Base-by-base conservation (phyloP, 2,797 vertebrate genomes). In the Acrossocheilus wenchowensis region DNA sequence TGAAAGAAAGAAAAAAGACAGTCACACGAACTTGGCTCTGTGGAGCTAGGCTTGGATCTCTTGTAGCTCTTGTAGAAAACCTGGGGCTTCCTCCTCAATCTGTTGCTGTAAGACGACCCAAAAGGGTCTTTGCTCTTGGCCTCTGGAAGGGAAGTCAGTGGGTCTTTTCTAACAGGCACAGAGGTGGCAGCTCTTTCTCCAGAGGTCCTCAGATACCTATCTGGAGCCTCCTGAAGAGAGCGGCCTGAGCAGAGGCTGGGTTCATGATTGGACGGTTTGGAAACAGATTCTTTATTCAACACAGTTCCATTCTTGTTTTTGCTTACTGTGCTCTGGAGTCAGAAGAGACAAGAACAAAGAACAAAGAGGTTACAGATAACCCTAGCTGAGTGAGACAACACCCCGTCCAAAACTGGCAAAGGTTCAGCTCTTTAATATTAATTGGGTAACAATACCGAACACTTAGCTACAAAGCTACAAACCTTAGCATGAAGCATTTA, bases 1-100 rank as follows among this genome's bases (percentile, higher is more conserved):
- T 10, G 11, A n/a, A 36, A 78, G 21, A 60, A 14, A 66, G 26
- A 66, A 64, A 34, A 34, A 34, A 34, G 1, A 26, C 11, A 23
- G 66, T 78, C n/a, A 90, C 92, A 91, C 92, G 19, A 77, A 92
- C 91, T 92, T 0, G 90, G 90, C 79, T 92, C 92, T 71, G 82
- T 78, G 5, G 87, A 77, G 34, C 77, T 81, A 11, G 77, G 69
- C 54, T 84, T 90, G 68, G 60, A 30, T 81, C 84, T 87, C 84
- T 78, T 82, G 71, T 86, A 68, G 2, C 69, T 87, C 66, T 81
- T 86, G 39, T 5, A n/a, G 15, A 60, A 78, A 57, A 57, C 0
- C 7, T 19, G 26, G 9, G 52, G 43, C 3, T 48, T 78, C 30
- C 78, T 83, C n/a, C 66, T 64, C 10, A 88, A 72, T 60, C 26